Evolutionary conservation across 2,113 vertebrate genomes (phyloP), one percentile per base, ranked within the genome.

Genomic region (Ceratotherium simum): DNA sequence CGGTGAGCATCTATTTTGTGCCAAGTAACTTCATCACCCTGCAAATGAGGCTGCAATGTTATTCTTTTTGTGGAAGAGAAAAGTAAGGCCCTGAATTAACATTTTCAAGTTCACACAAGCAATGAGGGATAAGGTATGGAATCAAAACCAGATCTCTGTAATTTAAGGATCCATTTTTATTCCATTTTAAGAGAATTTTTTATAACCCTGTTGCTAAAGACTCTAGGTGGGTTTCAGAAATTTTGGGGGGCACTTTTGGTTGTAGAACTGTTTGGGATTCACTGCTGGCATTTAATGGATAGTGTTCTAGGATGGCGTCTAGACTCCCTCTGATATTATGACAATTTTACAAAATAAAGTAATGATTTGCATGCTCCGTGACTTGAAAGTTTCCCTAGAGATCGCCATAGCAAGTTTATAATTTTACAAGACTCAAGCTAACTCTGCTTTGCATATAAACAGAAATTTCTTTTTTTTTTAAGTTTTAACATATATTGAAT

Each of bases 401-500:
- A 70, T 64, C 54, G 58, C 36, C 48, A n/a, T 21, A 64, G 62
- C 75, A 88, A 94, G 20, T 60, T 83, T 64, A 36, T 90, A 75
- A 81, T 80, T 94, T 96, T 72, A 82, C 1, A 90, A 62, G 6
- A 33, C n/a, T 64, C 25, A 13, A 72, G n/a, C 20, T 78, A 92
- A 83, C 27, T 88, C 60, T 73, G 25, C 16, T 85, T 90, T 88
- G 48, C n/a, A 95, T 69, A 51, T 94, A 92, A 94, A 75, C 17
- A 75, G 21, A 75, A 93, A 39, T 39, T 39, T 39, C 27, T 3
- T 1, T 27, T 64, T 60, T 27, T 83, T n/a, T 1, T 13, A 85
- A 69, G 25, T 81, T 97, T 96, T 85, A 93, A 70, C 82, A 42
- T n/a, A 75, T 79, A 69, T 54, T 90, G 51, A 95, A 70, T 87